Base-by-base conservation (phyloP, 1,140 invertebrate species). In the Bilobella aurantiaca region DNA sequence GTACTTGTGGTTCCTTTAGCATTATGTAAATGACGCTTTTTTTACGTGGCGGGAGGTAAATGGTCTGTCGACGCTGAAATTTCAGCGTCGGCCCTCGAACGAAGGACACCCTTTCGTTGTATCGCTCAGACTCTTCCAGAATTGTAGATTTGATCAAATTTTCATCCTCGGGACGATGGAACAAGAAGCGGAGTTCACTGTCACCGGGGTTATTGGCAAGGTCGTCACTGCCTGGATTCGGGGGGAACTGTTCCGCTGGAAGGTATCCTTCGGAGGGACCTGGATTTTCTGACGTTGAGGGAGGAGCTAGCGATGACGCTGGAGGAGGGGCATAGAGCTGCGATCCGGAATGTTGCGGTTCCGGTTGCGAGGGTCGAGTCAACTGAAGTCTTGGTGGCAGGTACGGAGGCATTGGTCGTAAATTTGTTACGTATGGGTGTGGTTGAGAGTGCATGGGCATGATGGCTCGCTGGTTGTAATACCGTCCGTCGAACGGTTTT, bases 31-130 rank as follows among this genome's bases (percentile, higher is more conserved):
- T 53, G 18, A 65, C 58, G 14, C 47, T 65, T 47, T 65, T 65
- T 58, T 63, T 65, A 28, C 60, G 58, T 16, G 64, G 64, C 1
- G 64, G 64, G 18, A 66, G 58, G 29, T 66, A 66, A 14, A 66
- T 46, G 2, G 37, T 66, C 32, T 66, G 58, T 30, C 58, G 27
- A 30, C 59, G 32, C 28, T 66, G 58, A 14, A 66, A 31, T 53
- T 62, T 61, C 23, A 66, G 64, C 3, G 64, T 66, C 1, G 64
- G 64, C 8, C 64, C 64, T 25, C 58, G 58, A 5, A 66, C 46
- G 25, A 66, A 66, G 3, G 16, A 32, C 28, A 66, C 59, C 16
- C 58, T 32, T 37, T 66, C 37, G 47, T 62, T 49, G 49, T 58
- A 46, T 16, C 47, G 42, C 8, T 61, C 27, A 1, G 58, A 58